phyloP scores from a whole-genome alignment of 2,888 invertebrate species.

The Agrochola macilenta region DNA sequence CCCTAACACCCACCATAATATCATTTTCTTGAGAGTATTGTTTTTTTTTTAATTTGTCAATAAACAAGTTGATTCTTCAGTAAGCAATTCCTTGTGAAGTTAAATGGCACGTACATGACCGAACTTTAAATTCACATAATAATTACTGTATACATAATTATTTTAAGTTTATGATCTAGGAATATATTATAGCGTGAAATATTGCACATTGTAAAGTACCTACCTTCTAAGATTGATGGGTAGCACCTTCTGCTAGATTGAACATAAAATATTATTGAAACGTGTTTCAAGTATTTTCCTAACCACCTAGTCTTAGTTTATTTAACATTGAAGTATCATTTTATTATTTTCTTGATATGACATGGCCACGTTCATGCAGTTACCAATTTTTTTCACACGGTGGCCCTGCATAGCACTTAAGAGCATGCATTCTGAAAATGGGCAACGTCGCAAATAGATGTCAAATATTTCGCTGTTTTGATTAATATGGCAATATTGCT shows the following conservation, averaged over 20 bases:
- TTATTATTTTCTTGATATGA: not conserved
- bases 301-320: not conserved
- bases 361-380: not conserved
- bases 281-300: constrained; percentile 6
- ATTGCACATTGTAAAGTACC: constrained; percentile 19
- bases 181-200: constrained; percentile 38
- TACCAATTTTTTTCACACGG: not conserved
- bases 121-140: constrained; percentile 1
- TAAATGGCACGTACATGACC: constrained; percentile 16
- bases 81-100: not conserved
- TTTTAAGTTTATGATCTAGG: constrained; percentile 42
- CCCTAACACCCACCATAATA: not conserved
- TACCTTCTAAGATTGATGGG: constrained; percentile 7
- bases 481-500: too few relatives aligned
- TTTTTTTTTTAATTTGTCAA: not conserved
- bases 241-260: not conserved
- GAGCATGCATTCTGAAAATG: too few relatives aligned
- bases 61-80: not conserved
- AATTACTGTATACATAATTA: constrained; percentile 3
- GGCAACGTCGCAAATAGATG: too few relatives aligned
- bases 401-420: too few relatives aligned
- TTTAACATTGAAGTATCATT: not conserved
- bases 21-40: not conserved
- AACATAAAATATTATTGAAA: constrained; percentile 1
- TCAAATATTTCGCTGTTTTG: too few relatives aligned